Base-by-base conservation (phyloP, 2,113 vertebrate genomes). In the Oncorhynchus masou region DNA sequence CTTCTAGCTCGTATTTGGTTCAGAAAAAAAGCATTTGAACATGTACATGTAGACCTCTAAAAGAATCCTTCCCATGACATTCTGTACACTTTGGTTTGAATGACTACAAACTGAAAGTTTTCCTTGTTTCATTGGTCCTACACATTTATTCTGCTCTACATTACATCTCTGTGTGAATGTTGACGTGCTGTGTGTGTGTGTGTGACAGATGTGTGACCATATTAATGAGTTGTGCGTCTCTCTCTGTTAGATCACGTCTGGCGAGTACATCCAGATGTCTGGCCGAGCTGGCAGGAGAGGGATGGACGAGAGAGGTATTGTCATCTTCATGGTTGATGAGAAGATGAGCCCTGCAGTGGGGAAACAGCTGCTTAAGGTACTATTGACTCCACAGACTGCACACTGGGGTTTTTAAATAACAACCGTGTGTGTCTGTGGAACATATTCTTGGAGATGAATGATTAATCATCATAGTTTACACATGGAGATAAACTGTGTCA, bases 191-290 rank as follows among this genome's bases (percentile, higher is more conserved):
- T 2, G 51, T 54, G 49, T 51, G 49, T 51, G n/a, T 25, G 9
- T 51, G 15, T 51, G 11, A 51, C 49, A 16, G 49, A 15, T 51
- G 49, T 51, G 51, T 19, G 15, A 54, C 16, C 51, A 54, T 62
- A 62, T 62, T 62, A 60, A 60, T n/a, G 59, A 9, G 59, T 62
- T 62, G 59, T 62, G 59, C n/a, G 0, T 54, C 9, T 11, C 39
- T 16, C 39, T 54, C 15, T 19, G n/a, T 24, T 82, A 99, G 98
- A 98, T 99, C 75, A 96, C 96, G 7, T 99, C 98, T 54, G 97
- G 97, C 71, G 97, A 99, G 90, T 99, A 99, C 81, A 99, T 99
- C 93, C 98, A 99, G 89, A 99, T 99, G 98, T 99, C 98, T 20
- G 98, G 98, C 27, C 96, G 98, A 9, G 98, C 98, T 6, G 98